Percentiles rank a stretch among this genome's conserved stretches.
These are phyloP conservation scores for Petrocephalus sullivani DNA, from an alignment of 2,797 vertebrate genomes.

Conservation along the genomic window DNA sequence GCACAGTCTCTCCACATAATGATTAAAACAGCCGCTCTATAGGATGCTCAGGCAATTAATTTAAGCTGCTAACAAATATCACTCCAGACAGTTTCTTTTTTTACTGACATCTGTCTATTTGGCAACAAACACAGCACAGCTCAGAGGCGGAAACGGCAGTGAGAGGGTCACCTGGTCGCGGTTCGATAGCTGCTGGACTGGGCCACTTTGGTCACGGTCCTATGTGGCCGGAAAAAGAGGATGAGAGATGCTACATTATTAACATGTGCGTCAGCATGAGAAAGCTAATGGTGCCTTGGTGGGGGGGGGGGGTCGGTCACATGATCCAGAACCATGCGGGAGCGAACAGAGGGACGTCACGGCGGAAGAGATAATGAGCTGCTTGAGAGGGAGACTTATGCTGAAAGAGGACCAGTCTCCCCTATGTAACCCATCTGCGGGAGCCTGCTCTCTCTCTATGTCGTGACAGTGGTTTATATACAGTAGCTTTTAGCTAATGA, in stretches of 20 bases:
- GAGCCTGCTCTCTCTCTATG: neutral
- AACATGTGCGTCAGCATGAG: slow-evolving; percentile 20
- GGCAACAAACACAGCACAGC: slow-evolving; percentile 8
- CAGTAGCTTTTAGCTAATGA: neutral
- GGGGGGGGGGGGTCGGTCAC: neutral
- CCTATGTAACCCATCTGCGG: neutral
- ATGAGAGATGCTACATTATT: slow-evolving; percentile 37
- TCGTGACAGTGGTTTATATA: neutral
- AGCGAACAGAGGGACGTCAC: neutral
- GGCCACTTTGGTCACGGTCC: slow-evolving; percentile 20
- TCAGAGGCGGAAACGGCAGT: slow-evolving; percentile 5
- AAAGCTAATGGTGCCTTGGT: neutral
- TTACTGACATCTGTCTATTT: slow-evolving; percentile 14
- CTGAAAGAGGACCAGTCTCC: neutral
- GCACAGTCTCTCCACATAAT: neutral
- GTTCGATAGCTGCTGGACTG: neutral
- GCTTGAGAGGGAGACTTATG: neutral
- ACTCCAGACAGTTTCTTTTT: slow-evolving; percentile 17
- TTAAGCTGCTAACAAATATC: slow-evolving; percentile 29
- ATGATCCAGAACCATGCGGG: neutral
- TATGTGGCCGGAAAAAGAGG: slow-evolving; percentile 26
- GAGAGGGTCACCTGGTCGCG: neutral
- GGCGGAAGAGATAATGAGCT: neutral
- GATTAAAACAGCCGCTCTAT: neutral
- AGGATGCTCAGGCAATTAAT: neutral